Base-by-base conservation (phyloP, 2,888 invertebrate species). In the Antitype chi region DNA sequence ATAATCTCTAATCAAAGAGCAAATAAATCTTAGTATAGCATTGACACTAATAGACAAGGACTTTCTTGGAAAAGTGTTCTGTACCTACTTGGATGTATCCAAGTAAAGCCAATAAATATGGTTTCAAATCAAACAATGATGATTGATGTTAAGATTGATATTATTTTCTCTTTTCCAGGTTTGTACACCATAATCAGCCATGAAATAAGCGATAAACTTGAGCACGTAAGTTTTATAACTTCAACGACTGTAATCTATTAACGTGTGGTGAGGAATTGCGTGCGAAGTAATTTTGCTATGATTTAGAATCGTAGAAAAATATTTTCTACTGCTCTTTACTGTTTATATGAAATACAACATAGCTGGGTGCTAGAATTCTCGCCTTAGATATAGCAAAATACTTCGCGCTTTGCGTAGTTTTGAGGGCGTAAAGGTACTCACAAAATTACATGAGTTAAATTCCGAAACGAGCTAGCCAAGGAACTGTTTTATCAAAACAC, bases 81-180 rank as follows among this genome's bases (percentile, higher is more conserved):
- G 43, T 47, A 47, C n/a, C n/a, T n/a, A n/a, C 43, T 47, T 11
- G 43, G 43, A 47, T 2, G 5, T 47, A 47, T 47, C 7, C 15
- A 60, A 70, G 25, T 49, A n/a, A 47, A 60, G 47, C 3, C 59
- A 77, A 71, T 60, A 53, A 52, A 32, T 23, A 70, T 68, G n/a
- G 1, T n/a, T 32, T 55, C 52, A 25, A 15, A 52, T 6, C 32
- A 25, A 49, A 55, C 20, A 38, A 49, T 47, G 4, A 49, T 60
- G 20, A 43, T 15, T 64, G n/a, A 53, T 15, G 13, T 23, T 71
- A 20, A 47, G 11, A 67, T 47, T 53, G 43, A 74, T 74, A 73
- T 69, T 49, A 13, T 74, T 60, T 81, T 78, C 38, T 74, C 57
- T 82, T 69, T 85, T 84, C n/a, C 83, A 84, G 83, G 83, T 85